Evolutionary conservation across 2,888 invertebrate genomes (phyloP).

Genomic region (Mamestra brassicae): DNA sequence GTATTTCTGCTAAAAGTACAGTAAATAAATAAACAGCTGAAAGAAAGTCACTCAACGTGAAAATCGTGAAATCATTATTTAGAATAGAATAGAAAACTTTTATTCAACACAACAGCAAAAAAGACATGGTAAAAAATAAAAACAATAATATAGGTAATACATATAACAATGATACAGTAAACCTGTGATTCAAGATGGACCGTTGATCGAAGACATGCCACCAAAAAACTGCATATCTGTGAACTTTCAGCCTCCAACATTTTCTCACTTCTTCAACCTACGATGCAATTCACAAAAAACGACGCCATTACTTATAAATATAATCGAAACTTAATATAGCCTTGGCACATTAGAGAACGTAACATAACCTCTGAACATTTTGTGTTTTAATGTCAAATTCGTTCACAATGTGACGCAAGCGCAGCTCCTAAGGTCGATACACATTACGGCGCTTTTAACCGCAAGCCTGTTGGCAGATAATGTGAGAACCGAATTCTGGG

Average conservation of each 20-base stretch:
- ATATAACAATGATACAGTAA: too few species aligned
- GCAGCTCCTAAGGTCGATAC: slow-evolving; percentile 56
- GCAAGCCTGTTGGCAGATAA: slow-evolving; percentile 35
- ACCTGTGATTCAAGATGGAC: too few species aligned
- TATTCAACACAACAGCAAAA: too few species aligned
- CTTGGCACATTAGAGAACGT: slow-evolving; percentile 61
- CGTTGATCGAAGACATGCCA: not conserved
- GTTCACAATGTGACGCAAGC: slow-evolving; percentile 63
- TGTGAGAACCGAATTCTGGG: slow-evolving; percentile 44
- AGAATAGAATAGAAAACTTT: too few species aligned
- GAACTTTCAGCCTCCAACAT: not conserved
- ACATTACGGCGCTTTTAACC: slow-evolving; percentile 36
- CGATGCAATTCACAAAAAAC: slow-evolving; percentile 9
- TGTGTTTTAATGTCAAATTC: slow-evolving; percentile 77
- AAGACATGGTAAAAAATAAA: too few species aligned
- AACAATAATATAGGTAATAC: too few species aligned
- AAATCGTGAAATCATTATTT: too few species aligned
- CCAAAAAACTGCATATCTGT: not conserved
- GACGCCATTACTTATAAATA: slow-evolving; percentile 8
- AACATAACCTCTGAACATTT: slow-evolving; percentile 73
- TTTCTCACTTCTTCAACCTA: not conserved
- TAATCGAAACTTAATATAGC: slow-evolving; percentile 52
- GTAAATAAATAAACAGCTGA: too few species aligned
- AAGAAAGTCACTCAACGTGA: too few species aligned
- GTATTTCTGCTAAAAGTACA: too few species aligned